phyloP scores from a whole-genome alignment of 2,797 vertebrate genomes.

The Fringilla coelebs region DNA sequence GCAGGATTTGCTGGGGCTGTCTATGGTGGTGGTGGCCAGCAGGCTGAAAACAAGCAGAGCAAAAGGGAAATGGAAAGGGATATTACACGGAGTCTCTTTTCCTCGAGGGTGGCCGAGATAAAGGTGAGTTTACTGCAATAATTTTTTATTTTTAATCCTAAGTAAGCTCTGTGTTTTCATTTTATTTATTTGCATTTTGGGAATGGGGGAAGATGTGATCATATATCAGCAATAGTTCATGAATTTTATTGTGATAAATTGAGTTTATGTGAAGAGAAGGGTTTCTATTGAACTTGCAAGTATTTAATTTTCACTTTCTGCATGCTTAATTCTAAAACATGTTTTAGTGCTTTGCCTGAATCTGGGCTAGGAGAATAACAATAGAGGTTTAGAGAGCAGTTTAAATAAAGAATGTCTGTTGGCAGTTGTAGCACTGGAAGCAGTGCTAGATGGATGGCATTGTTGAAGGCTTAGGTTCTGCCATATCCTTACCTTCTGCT shows the following conservation, averaged over 20 bases:
- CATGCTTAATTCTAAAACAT: not conserved
- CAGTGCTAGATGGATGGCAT: not conserved
- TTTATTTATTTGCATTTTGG: not conserved
- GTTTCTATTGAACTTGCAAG: not conserved
- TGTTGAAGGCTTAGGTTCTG: not conserved
- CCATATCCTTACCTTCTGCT: not conserved
- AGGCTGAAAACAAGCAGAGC: constrained; percentile 96
- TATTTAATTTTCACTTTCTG: not conserved
- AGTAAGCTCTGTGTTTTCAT: not conserved
- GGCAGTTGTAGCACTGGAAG: not conserved
- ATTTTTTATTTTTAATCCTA: not conserved
- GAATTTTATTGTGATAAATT: not conserved
- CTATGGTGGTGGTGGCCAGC: constrained; percentile 95
- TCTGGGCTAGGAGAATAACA: not conserved
- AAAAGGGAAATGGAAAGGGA: constrained; percentile 98
- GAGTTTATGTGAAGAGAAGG: not conserved
- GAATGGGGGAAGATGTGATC: not conserved
- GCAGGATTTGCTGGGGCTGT: constrained; percentile 97
- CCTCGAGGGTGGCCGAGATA: constrained; percentile 96
- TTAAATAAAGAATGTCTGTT: not conserved
- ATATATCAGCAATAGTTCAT: not conserved
- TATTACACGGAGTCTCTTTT: constrained; percentile 97
- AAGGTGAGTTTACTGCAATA: constrained; percentile 77
- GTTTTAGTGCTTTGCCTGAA: not conserved
- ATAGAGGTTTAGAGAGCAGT: not conserved